phyloP scores from a whole-genome alignment of 2,888 invertebrate species.

The Trypoxylon attenuatum region DNA sequence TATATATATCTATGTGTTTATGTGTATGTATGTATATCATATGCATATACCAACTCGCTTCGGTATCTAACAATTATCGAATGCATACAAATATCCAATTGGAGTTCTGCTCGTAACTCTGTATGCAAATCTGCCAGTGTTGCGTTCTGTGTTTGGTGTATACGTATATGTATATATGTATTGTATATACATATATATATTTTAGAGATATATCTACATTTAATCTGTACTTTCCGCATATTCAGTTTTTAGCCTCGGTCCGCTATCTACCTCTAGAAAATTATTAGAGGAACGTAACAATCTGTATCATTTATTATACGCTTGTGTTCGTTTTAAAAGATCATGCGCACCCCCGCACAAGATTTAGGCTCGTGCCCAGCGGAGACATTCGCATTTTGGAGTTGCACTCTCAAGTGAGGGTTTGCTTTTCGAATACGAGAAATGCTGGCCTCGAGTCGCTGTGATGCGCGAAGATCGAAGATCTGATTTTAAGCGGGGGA shows the following conservation, averaged over 20 bases:
- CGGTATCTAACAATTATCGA: constrained; percentile 53
- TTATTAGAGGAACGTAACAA: constrained; percentile 56
- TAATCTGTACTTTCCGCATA: constrained; percentile 59
- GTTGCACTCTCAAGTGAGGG: constrained; percentile 54
- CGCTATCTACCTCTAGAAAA: constrained; percentile 54
- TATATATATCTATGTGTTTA: constrained; percentile 26
- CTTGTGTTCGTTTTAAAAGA: constrained; percentile 55
- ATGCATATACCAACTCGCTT: constrained; percentile 36
- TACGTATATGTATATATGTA: no score
- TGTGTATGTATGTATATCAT: constrained; percentile 25
- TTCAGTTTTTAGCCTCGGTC: constrained; percentile 48
- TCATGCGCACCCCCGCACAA: constrained; percentile 57
- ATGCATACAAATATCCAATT: constrained; percentile 62
- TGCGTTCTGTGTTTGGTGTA: no score
- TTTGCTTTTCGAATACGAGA: background rate
- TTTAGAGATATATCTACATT: constrained; percentile 47
- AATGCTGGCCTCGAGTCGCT: background rate
- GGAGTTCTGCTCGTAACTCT: no score
- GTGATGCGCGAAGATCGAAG: no score
- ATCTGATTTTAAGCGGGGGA: no score
- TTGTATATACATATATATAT: constrained; percentile 33
- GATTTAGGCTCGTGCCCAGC: constrained; percentile 60
- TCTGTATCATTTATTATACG: constrained; percentile 36
- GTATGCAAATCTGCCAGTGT: no score
- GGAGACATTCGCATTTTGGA: constrained; percentile 60